phyloP scores from a whole-genome alignment of 64 coral and sea anemone species.

The Actinia equina region DNA sequence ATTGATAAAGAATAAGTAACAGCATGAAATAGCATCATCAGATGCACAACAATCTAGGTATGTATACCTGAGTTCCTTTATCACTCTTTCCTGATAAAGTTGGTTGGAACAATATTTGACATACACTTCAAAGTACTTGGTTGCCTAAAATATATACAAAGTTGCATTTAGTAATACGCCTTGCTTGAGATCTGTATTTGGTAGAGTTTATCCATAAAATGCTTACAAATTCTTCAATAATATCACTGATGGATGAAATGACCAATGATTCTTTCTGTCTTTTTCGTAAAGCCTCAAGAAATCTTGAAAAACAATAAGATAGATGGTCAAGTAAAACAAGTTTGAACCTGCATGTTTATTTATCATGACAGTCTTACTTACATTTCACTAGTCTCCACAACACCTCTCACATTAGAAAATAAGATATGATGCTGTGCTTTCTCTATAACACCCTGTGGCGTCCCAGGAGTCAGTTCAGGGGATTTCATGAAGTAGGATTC shows the following conservation, averaged over 20 bases:
- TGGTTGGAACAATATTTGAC: conserved; percentile 96
- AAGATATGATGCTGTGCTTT: conserved; percentile 74
- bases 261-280: conserved; percentile 75
- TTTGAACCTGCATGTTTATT: background rate
- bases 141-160: conserved; percentile 43
- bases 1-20: background rate
- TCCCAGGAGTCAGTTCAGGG: conserved; percentile 59
- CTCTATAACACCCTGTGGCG: conserved; percentile 67
- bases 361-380: conserved; percentile 22
- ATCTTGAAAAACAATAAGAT: conserved; percentile 35
- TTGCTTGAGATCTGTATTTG: background rate
- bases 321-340: background rate
- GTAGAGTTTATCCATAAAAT: background rate
- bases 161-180: background rate
- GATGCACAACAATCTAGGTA: background rate
- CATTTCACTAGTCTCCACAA: conserved; percentile 84
- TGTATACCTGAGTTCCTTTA: conserved; percentile 73
- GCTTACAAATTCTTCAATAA: conserved; percentile 87
- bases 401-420: conserved; percentile 72
- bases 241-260: conserved; percentile 91
- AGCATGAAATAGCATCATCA: background rate
- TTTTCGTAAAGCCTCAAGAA: conserved; percentile 64
- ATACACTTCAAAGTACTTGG: conserved; percentile 81
- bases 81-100: conserved; percentile 79
- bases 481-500: conserved; percentile 70